Conservation (phyloP, 2,113 vertebrate species). For the Misgurnus anguillicaudatus region DNA sequence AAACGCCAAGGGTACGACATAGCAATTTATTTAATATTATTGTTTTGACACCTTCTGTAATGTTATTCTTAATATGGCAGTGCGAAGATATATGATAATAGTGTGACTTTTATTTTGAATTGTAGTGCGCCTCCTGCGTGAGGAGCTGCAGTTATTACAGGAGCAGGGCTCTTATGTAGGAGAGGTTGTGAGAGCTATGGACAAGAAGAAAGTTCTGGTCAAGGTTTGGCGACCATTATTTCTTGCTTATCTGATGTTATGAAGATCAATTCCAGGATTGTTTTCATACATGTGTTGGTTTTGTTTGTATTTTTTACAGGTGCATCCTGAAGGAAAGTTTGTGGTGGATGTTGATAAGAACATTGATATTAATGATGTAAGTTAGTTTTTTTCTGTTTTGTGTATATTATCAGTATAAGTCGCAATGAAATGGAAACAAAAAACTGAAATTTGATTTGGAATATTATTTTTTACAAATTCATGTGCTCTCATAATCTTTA, state of each 20-base stretch:
- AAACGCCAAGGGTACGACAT: constrained; percentile 88
- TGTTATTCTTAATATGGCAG: too few relatives aligned
- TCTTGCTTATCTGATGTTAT: neutral
- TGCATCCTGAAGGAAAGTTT: constrained; percentile 97
- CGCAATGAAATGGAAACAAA: too few relatives aligned
- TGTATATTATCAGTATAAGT: neutral
- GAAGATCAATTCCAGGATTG: neutral
- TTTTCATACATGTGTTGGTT: neutral
- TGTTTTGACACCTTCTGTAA: neutral
- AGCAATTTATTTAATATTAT: neutral
- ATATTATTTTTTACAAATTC: too few relatives aligned
- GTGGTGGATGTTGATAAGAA: constrained; percentile 99
- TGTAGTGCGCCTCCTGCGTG: constrained; percentile 89
- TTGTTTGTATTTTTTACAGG: constrained; percentile 70
- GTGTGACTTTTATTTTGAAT: neutral
- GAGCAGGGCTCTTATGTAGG: constrained; percentile 98
- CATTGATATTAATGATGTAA: constrained; percentile 98
- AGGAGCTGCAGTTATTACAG: constrained; percentile 95
- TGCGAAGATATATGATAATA: too few relatives aligned
- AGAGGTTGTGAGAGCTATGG: constrained; percentile 97
- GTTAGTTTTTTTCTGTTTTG: constrained; percentile 56
- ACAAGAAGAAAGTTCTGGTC: constrained; percentile 98
- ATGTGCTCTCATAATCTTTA: too few relatives aligned
- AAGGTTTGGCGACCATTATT: constrained; percentile 76
- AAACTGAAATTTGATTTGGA: neutral